phyloP scores from a whole-genome alignment of 1,140 invertebrate species.

The Potamilus streckersoni region DNA sequence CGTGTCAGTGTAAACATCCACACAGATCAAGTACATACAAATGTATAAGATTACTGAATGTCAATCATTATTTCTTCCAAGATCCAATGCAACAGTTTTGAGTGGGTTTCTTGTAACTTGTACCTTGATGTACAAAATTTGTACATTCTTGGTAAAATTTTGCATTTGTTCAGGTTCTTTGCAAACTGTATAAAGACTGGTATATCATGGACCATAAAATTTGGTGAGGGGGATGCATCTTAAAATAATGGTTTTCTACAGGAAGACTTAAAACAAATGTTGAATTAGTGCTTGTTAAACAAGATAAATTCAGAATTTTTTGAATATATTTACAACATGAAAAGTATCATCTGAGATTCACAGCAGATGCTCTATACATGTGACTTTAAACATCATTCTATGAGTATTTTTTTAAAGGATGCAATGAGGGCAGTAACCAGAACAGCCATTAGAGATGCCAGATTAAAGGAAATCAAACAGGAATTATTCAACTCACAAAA shows the following conservation, averaged over 20 bases:
- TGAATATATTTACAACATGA: neutral
- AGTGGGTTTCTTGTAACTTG: no score
- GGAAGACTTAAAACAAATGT: neutral
- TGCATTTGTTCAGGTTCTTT: no score
- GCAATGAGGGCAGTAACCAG: constrained; percentile 93
- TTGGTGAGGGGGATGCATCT: no score
- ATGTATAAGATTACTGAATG: no score
- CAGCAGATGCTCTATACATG: neutral
- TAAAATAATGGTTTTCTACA: neutral
- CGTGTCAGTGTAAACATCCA: no score
- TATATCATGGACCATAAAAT: no score
- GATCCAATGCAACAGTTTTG: no score
- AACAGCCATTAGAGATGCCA: constrained; percentile 90
- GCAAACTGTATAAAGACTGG: no score
- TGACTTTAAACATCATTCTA: neutral
- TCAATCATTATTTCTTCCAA: no score
- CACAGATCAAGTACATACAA: no score
- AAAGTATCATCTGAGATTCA: neutral
- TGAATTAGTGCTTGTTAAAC: neutral
- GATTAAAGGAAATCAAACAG: constrained; percentile 94
- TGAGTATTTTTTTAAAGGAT: constrained; percentile 72
- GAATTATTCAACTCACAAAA: constrained; percentile 95
- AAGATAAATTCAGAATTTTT: neutral
- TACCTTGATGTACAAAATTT: no score
- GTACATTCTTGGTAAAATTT: no score